These are phyloP conservation scores for Channa argus DNA, from an alignment of 2,113 vertebrate genomes.

Conservation along the genomic window DNA sequence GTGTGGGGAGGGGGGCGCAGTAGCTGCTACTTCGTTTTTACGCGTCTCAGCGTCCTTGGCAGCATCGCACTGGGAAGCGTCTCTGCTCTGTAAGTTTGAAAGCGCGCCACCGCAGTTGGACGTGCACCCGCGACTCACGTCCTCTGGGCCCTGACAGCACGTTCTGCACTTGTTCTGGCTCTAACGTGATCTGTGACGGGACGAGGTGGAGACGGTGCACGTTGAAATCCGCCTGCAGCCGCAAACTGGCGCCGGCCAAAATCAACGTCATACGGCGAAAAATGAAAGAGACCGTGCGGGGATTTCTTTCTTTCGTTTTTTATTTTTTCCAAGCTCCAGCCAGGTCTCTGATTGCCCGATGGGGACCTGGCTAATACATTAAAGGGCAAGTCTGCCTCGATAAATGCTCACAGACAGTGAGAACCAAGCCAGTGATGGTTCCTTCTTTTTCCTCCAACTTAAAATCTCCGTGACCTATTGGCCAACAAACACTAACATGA, in stretches of 20 bases:
- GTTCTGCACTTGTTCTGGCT: neutral
- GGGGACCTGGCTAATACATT: neutral
- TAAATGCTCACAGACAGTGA: neutral
- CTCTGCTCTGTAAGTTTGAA: neutral
- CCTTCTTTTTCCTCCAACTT: too few relatives aligned
- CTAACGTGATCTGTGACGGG: neutral
- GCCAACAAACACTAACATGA: too few relatives aligned
- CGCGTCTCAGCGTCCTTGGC: neutral
- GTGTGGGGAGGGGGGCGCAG: neutral
- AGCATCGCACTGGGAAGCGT: neutral
- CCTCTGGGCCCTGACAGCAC: conserved; percentile 2
- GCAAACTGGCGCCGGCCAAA: neutral
- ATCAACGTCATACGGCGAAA: neutral
- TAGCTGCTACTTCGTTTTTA: neutral
- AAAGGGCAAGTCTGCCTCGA: neutral
- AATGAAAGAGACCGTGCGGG: neutral
- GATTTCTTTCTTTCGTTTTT: neutral
- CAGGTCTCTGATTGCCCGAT: neutral
- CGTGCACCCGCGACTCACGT: conserved; percentile 3
- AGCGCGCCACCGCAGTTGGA: neutral
- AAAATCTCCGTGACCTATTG: too few relatives aligned
- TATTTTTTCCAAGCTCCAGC: neutral
- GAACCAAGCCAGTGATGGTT: neutral
- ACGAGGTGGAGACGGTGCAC: neutral
- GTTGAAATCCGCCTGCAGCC: accelerated